A percentile compares a stretch with the other conserved stretches of the same genome.
These are phyloP conservation scores for Paedocypris sp. DNA, from an alignment of 2,113 vertebrate species.

Conservation along the genomic window DNA sequence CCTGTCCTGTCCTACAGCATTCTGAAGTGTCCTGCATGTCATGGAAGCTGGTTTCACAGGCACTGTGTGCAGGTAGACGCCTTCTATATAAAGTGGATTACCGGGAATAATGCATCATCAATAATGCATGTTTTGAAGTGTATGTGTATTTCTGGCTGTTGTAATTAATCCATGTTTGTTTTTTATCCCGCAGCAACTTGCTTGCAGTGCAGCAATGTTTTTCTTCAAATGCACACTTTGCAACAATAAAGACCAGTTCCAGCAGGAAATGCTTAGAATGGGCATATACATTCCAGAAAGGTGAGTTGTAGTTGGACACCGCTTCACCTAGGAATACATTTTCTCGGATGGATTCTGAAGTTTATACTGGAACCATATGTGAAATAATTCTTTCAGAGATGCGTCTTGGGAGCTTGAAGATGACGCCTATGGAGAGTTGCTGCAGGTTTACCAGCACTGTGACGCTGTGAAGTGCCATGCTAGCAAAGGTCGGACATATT, in stretches of 20 bases:
- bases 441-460: slow-evolving; percentile 76
- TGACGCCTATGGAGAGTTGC: slow-evolving; percentile 83
- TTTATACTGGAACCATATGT: not conserved
- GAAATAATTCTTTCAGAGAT: slow-evolving; percentile 65
- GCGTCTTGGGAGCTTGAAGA: slow-evolving; percentile 96
- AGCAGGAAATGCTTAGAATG: slow-evolving; percentile 91
- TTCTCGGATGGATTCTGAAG: no score
- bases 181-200: slow-evolving; percentile 67
- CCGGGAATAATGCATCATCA: no score
- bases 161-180: not conserved
- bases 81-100: no score
- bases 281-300: slow-evolving; percentile 93
- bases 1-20: slow-evolving; percentile 65
- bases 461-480: slow-evolving; percentile 72
- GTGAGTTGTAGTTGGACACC: slow-evolving; percentile 43
- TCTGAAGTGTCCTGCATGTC: slow-evolving; percentile 85
- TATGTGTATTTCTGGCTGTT: not conserved
- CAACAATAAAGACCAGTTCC: slow-evolving; percentile 85
- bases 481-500: slow-evolving; percentile 68
- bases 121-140: no score
- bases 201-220: slow-evolving; percentile 85
- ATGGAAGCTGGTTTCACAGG: slow-evolving; percentile 89
- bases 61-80: slow-evolving; percentile 82
- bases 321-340: not conserved
- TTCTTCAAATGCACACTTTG: slow-evolving; percentile 94